Evolutionary conservation across 2,113 vertebrate species (phyloP).

Genomic region (Amblyornis subalaris): DNA sequence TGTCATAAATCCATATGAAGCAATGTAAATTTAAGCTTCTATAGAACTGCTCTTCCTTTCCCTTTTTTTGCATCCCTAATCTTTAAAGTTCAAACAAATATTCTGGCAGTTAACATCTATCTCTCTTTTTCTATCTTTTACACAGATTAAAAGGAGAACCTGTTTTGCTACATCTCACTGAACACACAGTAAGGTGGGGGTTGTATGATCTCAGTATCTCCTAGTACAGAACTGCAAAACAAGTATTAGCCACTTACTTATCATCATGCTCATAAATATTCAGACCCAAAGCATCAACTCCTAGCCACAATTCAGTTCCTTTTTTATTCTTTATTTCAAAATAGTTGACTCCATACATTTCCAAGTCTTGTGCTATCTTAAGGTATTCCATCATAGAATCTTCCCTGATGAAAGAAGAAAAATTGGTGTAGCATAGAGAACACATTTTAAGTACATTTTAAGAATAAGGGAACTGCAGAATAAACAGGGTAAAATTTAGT

Average conservation of each 20-base stretch:
- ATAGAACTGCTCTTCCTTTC: neutral
- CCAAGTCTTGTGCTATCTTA: conserved; percentile 95
- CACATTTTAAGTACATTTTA: neutral
- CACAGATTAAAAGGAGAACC: neutral
- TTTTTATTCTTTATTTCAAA: conserved; percentile 99
- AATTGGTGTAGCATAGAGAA: neutral
- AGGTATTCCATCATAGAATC: conserved; percentile 99
- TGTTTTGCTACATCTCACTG: neutral
- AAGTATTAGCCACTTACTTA: conserved; percentile 79
- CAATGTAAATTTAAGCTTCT: neutral
- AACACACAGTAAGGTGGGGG: neutral
- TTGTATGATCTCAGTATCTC: neutral
- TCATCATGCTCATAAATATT: conserved; percentile 97
- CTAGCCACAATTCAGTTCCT: conserved; percentile 94
- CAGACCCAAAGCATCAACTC: conserved; percentile 93
- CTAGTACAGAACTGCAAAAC: neutral
- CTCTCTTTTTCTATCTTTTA: neutral
- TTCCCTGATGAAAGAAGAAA: conserved; percentile 78
- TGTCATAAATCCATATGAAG: neutral
- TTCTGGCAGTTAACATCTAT: neutral
- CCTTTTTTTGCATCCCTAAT: neutral
- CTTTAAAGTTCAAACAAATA: neutral
- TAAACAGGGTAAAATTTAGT: neutral
- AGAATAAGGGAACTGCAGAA: neutral
- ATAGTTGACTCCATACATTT: conserved; percentile 99